A percentile compares a stretch with the other conserved stretches of the same genome.
Conservation (phyloP, 2,888 invertebrate species). For the Steinernema hermaphroditum region DNA sequence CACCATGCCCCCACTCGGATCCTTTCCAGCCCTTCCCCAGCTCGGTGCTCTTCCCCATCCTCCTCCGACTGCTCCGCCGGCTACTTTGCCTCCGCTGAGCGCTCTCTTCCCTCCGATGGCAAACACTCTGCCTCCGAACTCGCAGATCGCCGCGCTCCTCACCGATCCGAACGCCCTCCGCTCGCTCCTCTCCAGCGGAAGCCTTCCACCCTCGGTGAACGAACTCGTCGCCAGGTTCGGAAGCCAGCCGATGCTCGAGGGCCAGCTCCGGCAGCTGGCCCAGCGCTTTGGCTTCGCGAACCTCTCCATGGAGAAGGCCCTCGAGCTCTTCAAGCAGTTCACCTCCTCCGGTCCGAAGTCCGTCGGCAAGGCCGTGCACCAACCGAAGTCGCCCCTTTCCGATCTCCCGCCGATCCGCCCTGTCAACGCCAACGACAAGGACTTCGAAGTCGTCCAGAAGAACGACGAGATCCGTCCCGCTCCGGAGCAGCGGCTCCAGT, state of each 20-base stretch:
- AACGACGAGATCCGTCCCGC: conserved; percentile 31
- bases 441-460: conserved; percentile 36
- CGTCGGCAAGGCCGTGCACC: conserved; percentile 7
- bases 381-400: conserved; percentile 9
- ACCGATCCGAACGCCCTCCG: conserved; percentile 3
- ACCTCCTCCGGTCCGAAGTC: conserved; percentile 10
- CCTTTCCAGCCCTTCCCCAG: conserved; percentile 6
- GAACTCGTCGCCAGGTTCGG: conserved; percentile 18
- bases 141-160: background rate
- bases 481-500: background rate
- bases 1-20: background rate
- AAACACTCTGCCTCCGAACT: background rate
- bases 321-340: conserved; percentile 34
- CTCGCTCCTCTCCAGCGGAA: background rate
- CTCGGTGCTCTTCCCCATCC: conserved; percentile 17
- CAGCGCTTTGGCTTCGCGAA: conserved; percentile 36
- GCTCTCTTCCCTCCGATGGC: background rate
- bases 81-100: conserved; percentile 33
- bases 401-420: conserved; percentile 38
- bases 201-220: background rate
- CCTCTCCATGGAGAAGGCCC: conserved; percentile 29
- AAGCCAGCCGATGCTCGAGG: conserved; percentile 31
- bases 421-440: conserved; percentile 38
- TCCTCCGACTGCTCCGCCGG: conserved; percentile 13
- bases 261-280: conserved; percentile 32